Evolutionary conservation across 2,113 vertebrate genomes (phyloP).

Genomic region (Egretta garzetta): DNA sequence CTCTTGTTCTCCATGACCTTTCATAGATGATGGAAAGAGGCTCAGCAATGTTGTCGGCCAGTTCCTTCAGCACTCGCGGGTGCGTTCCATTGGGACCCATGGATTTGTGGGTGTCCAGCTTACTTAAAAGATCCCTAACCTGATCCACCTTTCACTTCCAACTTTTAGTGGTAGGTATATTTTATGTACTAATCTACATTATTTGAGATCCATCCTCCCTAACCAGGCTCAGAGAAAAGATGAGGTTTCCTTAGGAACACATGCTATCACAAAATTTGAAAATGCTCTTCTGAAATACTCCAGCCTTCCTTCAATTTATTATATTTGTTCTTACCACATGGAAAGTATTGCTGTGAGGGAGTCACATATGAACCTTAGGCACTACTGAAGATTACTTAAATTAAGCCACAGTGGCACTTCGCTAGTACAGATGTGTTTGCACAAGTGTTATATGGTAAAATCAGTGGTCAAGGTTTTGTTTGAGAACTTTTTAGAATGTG

Average conservation of each 20-base stretch:
- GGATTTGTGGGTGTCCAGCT: too few species aligned
- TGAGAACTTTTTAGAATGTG: not conserved
- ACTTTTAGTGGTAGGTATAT: not conserved
- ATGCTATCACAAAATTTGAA: not conserved
- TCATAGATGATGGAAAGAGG: too few species aligned
- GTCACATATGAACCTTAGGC: not conserved
- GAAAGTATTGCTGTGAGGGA: not conserved
- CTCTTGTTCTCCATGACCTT: too few species aligned
- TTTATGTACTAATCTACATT: not conserved
- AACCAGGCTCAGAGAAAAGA: not conserved
- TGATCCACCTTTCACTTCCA: not conserved
- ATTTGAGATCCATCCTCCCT: not conserved
- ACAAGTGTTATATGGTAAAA: not conserved
- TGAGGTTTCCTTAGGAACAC: not conserved
- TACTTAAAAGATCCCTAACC: too few species aligned
- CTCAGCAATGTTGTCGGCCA: too few species aligned
- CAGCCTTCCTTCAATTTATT: not conserved
- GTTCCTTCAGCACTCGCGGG: too few species aligned
- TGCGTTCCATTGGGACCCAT: too few species aligned
- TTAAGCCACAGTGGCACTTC: not conserved
- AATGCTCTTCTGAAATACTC: not conserved
- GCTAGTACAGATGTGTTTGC: not conserved
- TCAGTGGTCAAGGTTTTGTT: not conserved
- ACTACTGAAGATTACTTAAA: not conserved
- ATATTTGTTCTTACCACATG: not conserved